A percentile compares a stretch with the other conserved stretches of the same genome.
phyloP scores from a whole-genome alignment of 2,113 vertebrate genomes.

The Pangasianodon gigas region DNA sequence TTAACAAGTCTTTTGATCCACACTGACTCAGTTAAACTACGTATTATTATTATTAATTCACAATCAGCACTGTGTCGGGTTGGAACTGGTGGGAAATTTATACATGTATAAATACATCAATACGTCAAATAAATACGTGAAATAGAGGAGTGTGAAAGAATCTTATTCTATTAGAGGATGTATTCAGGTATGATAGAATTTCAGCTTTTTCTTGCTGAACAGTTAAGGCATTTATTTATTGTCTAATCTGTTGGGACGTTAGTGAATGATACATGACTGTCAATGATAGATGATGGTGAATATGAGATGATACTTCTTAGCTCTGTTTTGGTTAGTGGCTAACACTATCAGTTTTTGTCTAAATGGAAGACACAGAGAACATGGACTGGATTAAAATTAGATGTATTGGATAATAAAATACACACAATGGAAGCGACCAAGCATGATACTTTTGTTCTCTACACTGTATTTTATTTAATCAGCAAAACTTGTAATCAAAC shows the following conservation, averaged over 20 bases:
- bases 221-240: not conserved
- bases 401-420: not conserved
- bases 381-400: too few relatives aligned
- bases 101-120: not conserved
- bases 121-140: too few relatives aligned
- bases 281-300: not conserved
- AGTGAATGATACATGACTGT: not conserved
- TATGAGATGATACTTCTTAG: not conserved
- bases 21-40: not conserved
- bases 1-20: not conserved
- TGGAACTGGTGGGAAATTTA: not conserved
- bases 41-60: not conserved
- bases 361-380: too few relatives aligned
- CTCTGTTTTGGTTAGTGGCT: not conserved
- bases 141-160: not conserved
- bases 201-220: not conserved
- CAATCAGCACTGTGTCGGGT: not conserved
- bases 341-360: not conserved
- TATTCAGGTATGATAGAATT: not conserved
- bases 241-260: not conserved
- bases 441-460: too few relatives aligned
- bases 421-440: too few relatives aligned
- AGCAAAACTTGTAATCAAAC: not conserved
- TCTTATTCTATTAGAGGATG: not conserved
- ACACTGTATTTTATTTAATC: too few relatives aligned